Evolutionary conservation across 92 coral and sea anemone species (phyloP), one percentile per base, ranked within the genome.

Genomic region (Epizoanthus scotinus): DNA sequence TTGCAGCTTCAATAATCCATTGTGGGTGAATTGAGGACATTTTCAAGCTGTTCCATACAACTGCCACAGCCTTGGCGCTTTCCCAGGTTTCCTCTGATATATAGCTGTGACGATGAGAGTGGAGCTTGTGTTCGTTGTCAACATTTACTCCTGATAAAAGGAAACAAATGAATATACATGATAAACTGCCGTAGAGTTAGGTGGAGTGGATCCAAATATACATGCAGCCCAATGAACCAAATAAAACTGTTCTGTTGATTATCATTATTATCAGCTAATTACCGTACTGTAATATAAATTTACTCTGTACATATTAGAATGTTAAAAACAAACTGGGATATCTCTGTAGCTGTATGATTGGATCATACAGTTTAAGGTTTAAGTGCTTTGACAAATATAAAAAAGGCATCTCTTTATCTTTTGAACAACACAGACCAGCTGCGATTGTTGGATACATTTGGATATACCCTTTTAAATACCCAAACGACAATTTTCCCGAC

Each of bases 11-110:
- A 14, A 86, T 82, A 5, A 96, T 85, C 99, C 99, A 96, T 66
- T 87, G 92, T 5, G 89, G 87, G 6, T 91, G 96, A 8, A 96
- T 61, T 42, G 71, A 89, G 60, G 82, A 40, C 0, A 96, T 78
- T 65, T 89, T 88, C 92, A 89, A 86, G 64, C 82, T 82, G 61
- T 93, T 94, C 99, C 99, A 96, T 0, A 96, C 85, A 84, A 96
- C 68, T 28, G 97, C 90, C 19, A 96, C 89, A 27, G 99, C 90
- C 28, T 52, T 71, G 25, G 97, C 87, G 6, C 53, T 63, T 38
- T 87, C 78, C 94, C 97, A 92, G 65, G 73, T 77, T 63, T 94
- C 99, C 60, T 93, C 90, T 36, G 90, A 89, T 58, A 77, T 87
- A 85, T 84, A 86, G 72, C 89, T 89, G 19, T 88, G 87, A 21